These are phyloP conservation scores for Scartelaos histophorus DNA, from an alignment of 2,113 vertebrate genomes.

Conservation along the genomic window DNA sequence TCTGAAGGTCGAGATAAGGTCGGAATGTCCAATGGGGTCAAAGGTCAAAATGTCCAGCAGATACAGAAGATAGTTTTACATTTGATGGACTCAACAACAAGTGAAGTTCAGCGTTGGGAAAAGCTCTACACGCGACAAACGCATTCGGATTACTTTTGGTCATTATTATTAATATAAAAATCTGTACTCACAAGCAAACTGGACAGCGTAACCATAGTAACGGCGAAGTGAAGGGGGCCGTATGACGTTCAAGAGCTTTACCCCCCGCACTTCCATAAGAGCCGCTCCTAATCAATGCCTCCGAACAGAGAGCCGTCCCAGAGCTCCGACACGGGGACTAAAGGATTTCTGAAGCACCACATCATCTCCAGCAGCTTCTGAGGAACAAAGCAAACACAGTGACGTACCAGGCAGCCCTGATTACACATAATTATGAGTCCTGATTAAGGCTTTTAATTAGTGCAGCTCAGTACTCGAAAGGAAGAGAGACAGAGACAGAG, in stretches of 20 bases:
- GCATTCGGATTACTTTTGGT: too few relatives aligned
- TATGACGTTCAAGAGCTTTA: not conserved
- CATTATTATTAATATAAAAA: too few relatives aligned
- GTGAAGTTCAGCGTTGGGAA: too few relatives aligned
- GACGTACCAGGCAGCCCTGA: slow-evolving; percentile 77
- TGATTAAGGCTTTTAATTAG: slow-evolving; percentile 85
- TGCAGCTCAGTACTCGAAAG: slow-evolving; percentile 73
- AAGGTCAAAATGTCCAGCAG: too few relatives aligned
- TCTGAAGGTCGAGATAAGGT: too few relatives aligned
- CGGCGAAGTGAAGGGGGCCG: too few relatives aligned
- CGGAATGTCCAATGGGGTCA: too few relatives aligned
- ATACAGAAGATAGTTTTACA: too few relatives aligned
- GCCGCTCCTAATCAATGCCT: slow-evolving; percentile 57
- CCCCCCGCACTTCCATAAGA: slow-evolving; percentile 48
- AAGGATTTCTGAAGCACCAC: slow-evolving; percentile 75
- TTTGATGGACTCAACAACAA: too few relatives aligned
- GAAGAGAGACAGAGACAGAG: slow-evolving; percentile 68
- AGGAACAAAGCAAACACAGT: slow-evolving; percentile 69
- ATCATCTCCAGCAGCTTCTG: slow-evolving; percentile 62
- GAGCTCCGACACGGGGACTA: slow-evolving; percentile 59
- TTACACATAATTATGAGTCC: slow-evolving; percentile 81
- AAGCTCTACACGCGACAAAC: too few relatives aligned
- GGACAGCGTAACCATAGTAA: too few relatives aligned
- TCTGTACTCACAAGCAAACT: too few relatives aligned
- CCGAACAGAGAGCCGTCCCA: slow-evolving; percentile 49